Conservation (phyloP, 2,113 vertebrate genomes). For the Tapirus terrestris region DNA sequence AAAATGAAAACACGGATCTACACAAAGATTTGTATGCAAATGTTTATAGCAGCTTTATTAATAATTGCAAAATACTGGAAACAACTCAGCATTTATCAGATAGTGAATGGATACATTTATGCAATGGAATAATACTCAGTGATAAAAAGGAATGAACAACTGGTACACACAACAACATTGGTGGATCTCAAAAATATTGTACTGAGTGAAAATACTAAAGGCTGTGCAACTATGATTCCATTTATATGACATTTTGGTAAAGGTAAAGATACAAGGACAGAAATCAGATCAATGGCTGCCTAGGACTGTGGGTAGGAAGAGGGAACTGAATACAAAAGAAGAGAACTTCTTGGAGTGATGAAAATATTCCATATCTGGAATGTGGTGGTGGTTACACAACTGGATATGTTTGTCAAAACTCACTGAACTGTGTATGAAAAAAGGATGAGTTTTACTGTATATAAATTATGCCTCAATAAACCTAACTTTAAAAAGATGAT, state of each 20-base stretch:
- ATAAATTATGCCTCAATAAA: conserved; percentile 45
- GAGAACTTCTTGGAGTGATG: not conserved
- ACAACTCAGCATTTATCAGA: not conserved
- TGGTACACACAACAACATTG: not conserved
- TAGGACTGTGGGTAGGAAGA: not conserved
- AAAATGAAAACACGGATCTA: not conserved
- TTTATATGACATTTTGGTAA: not conserved
- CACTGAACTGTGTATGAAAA: not conserved
- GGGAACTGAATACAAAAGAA: not conserved
- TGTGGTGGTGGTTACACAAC: not conserved
- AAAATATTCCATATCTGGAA: not conserved
- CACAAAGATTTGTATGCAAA: not conserved
- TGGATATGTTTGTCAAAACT: conserved; percentile 24
- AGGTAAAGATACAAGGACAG: not conserved
- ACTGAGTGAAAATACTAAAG: not conserved
- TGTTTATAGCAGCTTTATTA: not conserved
- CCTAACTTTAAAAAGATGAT: conserved; percentile 11
- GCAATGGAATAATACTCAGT: not conserved
- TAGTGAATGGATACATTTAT: not conserved
- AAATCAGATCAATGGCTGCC: conserved; percentile 1
- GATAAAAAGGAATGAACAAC: not conserved
- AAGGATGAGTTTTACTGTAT: not conserved
- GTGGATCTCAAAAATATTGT: not conserved
- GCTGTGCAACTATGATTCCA: not conserved
- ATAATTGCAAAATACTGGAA: not conserved